Evolutionary conservation across 2,888 invertebrate genomes (phyloP).

Genomic region (Orchestes rusci): DNA sequence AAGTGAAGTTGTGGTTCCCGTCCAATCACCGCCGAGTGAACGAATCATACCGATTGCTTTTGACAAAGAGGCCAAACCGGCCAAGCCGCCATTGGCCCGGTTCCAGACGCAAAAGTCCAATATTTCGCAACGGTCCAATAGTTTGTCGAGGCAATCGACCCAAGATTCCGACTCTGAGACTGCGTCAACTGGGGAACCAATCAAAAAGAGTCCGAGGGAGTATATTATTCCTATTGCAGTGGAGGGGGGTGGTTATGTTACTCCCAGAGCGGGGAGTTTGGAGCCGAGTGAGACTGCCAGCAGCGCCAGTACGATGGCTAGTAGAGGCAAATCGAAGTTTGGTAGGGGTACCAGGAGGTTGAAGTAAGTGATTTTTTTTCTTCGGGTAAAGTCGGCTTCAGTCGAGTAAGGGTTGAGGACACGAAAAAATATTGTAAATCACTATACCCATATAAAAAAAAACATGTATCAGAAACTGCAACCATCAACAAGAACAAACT

Average conservation of each 20-base stretch:
- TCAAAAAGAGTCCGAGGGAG: constrained; percentile 82
- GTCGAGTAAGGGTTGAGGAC: no score
- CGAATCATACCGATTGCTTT: constrained; percentile 60
- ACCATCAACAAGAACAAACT: no score
- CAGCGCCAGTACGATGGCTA: constrained; percentile 50
- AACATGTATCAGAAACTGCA: no score
- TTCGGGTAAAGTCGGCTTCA: no score
- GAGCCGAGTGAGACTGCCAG: constrained; percentile 63
- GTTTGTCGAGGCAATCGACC: constrained; percentile 57
- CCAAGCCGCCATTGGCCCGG: constrained; percentile 46
- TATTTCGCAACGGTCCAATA: constrained; percentile 40
- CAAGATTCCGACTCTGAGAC: constrained; percentile 65
- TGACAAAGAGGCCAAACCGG: constrained; percentile 38
- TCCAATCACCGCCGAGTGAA: constrained; percentile 48
- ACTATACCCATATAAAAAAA: no score
- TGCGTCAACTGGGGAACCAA: constrained; percentile 58
- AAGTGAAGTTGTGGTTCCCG: constrained; percentile 53
- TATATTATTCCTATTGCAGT: constrained; percentile 91
- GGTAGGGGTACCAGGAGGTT: constrained; percentile 56
- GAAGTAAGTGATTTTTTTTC: constrained; percentile 48
- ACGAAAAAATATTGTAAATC: no score
- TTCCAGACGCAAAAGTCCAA: constrained; percentile 47
- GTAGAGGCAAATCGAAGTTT: constrained; percentile 46
- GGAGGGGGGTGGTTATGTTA: constrained; percentile 82
- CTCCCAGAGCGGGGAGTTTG: constrained; percentile 66